Base-by-base conservation (phyloP, 2,888 invertebrate genomes). In the Dryococelus australis region DNA sequence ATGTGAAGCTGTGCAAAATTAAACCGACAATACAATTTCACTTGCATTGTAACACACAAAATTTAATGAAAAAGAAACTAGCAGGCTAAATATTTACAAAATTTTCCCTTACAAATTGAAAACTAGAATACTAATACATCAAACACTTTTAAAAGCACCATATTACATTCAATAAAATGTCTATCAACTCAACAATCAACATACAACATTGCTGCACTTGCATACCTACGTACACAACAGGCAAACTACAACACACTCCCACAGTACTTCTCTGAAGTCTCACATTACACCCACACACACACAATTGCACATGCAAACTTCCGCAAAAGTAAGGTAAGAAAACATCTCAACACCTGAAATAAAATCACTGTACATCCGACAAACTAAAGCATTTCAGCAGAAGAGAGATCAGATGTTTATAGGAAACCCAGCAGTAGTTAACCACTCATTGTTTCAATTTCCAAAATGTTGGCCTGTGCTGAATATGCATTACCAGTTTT, bases 391-490 rank as follows among this genome's bases (percentile, higher is more conserved):
- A 47, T 3, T 16, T 47, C 16, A 13, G 47, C 16, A 47, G 1
- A 10, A 16, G 10, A 47, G 12, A 47, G 16, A 47, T 16, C 10
- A 47, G 10, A 47, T 47, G 16, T 16, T 10, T 47, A 47, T 16
- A 6, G 12, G 16, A 47, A 47, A 47, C 35, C 35, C 1, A 35
- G 35, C 35, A 35, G 35, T 35, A 35, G 35, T 16, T 1, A 51
- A 51, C 51, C 51, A 16, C 51, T 65, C n/a, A 65, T n/a, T n/a
- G n/a, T 65, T 65, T 65, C 65, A 65, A n/a, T 65, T n/a, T 65
- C 65, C 65, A 65, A 65, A 65, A 65, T 65, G 65, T 65, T 65
- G 65, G 65, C 65, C 65, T 65, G 65, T 65, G 65, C n/a, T 65
- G 65, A 65, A 65, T 65, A 24, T 65, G n/a, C 20, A 65, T 8